These are phyloP conservation scores for Hybos culiciformis DNA, from an alignment of 2,888 invertebrate species.

Conservation along the genomic window DNA sequence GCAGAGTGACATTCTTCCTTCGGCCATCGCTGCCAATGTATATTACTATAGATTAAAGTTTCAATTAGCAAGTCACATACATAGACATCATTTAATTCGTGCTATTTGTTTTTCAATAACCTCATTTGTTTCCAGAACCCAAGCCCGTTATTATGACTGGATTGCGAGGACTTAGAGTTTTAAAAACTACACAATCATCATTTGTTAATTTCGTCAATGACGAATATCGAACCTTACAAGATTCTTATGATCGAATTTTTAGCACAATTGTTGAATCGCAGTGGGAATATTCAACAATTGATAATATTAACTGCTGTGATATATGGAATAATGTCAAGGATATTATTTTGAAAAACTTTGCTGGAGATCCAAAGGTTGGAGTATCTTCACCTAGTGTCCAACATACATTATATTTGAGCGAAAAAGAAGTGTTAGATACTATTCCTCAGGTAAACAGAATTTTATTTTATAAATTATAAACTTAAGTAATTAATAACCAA, in stretches of 20 bases:
- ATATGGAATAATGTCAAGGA: constrained; percentile 58
- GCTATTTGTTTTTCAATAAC: neutral
- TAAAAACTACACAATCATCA: constrained; percentile 70
- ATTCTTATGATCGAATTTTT: constrained; percentile 56
- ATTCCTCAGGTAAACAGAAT: constrained; percentile 49
- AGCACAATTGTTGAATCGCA: constrained; percentile 62
- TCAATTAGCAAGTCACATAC: no score
- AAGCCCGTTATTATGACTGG: constrained; percentile 50
- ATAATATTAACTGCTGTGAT: constrained; percentile 51
- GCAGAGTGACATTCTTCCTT: no score
- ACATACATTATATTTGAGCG: constrained; percentile 59
- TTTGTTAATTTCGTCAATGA: constrained; percentile 68
- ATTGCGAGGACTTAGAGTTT: constrained; percentile 51
- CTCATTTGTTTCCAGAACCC: constrained; percentile 30
- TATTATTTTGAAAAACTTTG: constrained; percentile 59
- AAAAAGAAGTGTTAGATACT: constrained; percentile 52
- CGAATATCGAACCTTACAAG: constrained; percentile 61
- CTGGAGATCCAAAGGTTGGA: constrained; percentile 58
- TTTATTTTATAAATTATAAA: neutral
- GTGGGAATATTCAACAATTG: constrained; percentile 56
- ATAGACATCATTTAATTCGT: neutral
- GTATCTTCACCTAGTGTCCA: constrained; percentile 67
- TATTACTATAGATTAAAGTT: no score
- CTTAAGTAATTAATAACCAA: neutral
- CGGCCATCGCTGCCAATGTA: no score